phyloP scores from a whole-genome alignment of 2,888 invertebrate species.

The Drosophila fungiperda region DNA sequence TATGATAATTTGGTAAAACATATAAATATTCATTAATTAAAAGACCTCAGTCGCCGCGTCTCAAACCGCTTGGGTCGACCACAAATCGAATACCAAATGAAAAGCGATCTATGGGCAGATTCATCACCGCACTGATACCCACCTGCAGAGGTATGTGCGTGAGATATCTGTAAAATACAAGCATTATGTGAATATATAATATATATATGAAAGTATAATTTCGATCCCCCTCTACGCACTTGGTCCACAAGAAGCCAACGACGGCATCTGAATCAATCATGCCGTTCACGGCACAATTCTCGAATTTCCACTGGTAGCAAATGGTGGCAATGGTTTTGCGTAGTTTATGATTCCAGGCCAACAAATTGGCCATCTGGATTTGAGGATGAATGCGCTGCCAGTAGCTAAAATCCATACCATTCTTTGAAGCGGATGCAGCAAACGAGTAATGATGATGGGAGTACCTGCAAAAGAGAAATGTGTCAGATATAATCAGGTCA shows the following conservation, averaged over 20 bases:
- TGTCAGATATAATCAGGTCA: background rate
- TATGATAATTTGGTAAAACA: constrained; percentile 49
- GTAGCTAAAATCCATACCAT: constrained; percentile 83
- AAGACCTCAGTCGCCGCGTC: constrained; percentile 61
- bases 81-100: constrained; percentile 83
- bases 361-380: constrained; percentile 83
- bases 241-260: constrained; percentile 83
- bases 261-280: constrained; percentile 84
- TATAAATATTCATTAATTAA: constrained; percentile 32
- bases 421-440: constrained; percentile 81
- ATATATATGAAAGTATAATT: no score
- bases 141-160: constrained; percentile 76
- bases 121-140: constrained; percentile 82
- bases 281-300: constrained; percentile 80
- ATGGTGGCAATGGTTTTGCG: constrained; percentile 82
- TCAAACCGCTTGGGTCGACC: constrained; percentile 81
- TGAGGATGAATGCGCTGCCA: constrained; percentile 83
- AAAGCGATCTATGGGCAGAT: constrained; percentile 83
- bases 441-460: constrained; percentile 74
- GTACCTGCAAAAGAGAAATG: constrained; percentile 61
- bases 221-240: constrained; percentile 57
- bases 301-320: constrained; percentile 84
- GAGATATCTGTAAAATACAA: constrained; percentile 69
- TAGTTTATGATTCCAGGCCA: constrained; percentile 80
- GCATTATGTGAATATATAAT: background rate